Evolutionary conservation across 2,797 vertebrate species (phyloP).

Genomic region (Pseudomugil gertrudae): DNA sequence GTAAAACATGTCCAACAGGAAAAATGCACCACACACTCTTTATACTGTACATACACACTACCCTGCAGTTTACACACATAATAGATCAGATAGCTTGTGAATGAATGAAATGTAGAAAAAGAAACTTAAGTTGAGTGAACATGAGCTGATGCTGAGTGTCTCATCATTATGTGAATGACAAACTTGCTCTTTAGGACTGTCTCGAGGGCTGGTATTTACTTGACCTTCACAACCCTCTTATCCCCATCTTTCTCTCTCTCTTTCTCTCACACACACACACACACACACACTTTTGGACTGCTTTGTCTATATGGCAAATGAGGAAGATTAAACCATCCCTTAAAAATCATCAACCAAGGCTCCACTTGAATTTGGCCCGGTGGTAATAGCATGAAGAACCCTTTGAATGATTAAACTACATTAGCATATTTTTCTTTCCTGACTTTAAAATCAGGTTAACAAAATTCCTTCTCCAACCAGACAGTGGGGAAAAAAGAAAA

Average conservation of each 20-base stretch:
- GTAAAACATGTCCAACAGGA: slow-evolving; percentile 32
- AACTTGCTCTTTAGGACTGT: slow-evolving; percentile 64
- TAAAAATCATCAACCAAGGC: slow-evolving; percentile 36
- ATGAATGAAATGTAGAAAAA: background rate
- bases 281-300: slow-evolving; percentile 18
- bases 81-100: slow-evolving; percentile 1
- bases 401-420: slow-evolving; percentile 48
- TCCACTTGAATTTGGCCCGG: slow-evolving; percentile 33
- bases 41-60: background rate
- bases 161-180: slow-evolving; percentile 68
- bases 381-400: slow-evolving; percentile 33
- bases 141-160: slow-evolving; percentile 35
- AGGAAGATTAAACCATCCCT: slow-evolving; percentile 21
- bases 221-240: slow-evolving; percentile 70
- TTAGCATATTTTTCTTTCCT: slow-evolving; percentile 53
- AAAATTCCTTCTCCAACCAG: slow-evolving; percentile 39
- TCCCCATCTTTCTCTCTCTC: slow-evolving; percentile 19
- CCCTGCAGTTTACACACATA: slow-evolving; percentile 11
- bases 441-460: slow-evolving; percentile 50
- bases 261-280: slow-evolving; percentile 12
- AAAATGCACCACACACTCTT: slow-evolving; percentile 3
- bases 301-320: slow-evolving; percentile 9
- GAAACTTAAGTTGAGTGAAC: slow-evolving; percentile 9
- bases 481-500: slow-evolving; percentile 11
- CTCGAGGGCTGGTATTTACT: slow-evolving; percentile 73